Base-by-base conservation (phyloP, 2,113 vertebrate species). In the Percopsis transmontana region DNA sequence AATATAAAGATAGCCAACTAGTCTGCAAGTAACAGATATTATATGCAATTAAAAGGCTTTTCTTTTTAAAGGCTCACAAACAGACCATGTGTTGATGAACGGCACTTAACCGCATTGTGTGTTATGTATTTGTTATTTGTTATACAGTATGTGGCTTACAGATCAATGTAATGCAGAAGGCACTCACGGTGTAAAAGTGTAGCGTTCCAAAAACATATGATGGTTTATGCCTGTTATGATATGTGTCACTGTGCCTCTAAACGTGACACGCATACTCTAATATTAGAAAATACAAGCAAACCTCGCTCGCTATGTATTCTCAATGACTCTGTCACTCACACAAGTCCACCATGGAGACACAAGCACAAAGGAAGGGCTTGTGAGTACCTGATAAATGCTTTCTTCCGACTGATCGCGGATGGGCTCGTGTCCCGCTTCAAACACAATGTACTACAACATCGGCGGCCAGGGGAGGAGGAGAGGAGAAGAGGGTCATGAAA, bases 381-480 rank as follows among this genome's bases (percentile, higher is more conserved):
- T 68, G 86, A 66, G 93, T 99, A 99, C 97, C 97, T 99, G 97
- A 94, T 99, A 99, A 96, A 99, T 98, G 96, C 96, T 95, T 92
- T 99, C 97, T 91, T 99, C 97, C 67, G 89, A 98, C 94, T 98
- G 96, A 92, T 98, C 97, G 90, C 95, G 96, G 93, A 99, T 98
- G 88, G 97, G 95, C 90, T 99, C 97, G 64, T 99, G 97, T 96
- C 97, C 97, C 91, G 97, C 97, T 95, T 99, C 97, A 97, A 99
- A 99, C 91, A 99, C 95, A 96, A 99, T 99, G 95, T 99, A 99
- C 97, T 99, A 96, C 91, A 88, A 92, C 91, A 87, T 88, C 93
- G 91, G 93, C 94, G 81, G 95, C 93, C 66, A 66, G 74, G 72
- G 58, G 15, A 47, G 85, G 87, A 89, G 54, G 24, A 66, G 51